Evolutionary conservation across 1,140 invertebrate species (phyloP), one percentile per base, ranked within the genome.

Genomic region (Chelonus insularis): DNA sequence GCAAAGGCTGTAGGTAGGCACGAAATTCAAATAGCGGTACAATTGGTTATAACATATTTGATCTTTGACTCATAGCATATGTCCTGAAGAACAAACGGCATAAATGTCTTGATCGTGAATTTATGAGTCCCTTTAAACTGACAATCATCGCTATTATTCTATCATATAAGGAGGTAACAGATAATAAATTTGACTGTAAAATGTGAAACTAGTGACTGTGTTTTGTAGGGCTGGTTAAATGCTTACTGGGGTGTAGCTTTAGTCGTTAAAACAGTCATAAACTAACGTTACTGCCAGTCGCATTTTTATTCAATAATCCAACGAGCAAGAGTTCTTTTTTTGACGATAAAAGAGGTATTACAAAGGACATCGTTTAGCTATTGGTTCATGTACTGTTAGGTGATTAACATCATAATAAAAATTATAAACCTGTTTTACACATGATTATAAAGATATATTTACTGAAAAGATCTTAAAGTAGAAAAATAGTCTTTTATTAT

Each of bases 131-230:
- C 78, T 81, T 79, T 76, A 80, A 81, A 70, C 72, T 81, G 78
- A 82, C 78, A 81, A 81, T 81, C 76, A 82, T 79, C 78, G 70
- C 79, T 80, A 81, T 81, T 75, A 73, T 76, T 66, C 72, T 72
- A 65, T 80, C 73, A 77, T 80, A 77, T 78, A 78, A 81, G 77
- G 72, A 79, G 77, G 73, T 78, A 81, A 78, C 78, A 81, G 77
- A 81, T 82, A 82, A 82, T 82, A 82, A 82, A 82, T 80, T 76
- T 68, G 68, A 69, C 69, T 76, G 71, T 82, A 82, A 82, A 81
- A 79, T 71, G 72, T 77, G 77, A 72, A 79, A 78, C 74, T 80
- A 80, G 77, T 80, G 77, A 73, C 70, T 73, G 71, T 69, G 73
- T 80, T 80, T 76, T 78, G 80, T 80, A 80, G 76, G 73, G 74